Evolutionary conservation across 2,888 invertebrate genomes (phyloP).

Genomic region (Lymantria dispar): DNA sequence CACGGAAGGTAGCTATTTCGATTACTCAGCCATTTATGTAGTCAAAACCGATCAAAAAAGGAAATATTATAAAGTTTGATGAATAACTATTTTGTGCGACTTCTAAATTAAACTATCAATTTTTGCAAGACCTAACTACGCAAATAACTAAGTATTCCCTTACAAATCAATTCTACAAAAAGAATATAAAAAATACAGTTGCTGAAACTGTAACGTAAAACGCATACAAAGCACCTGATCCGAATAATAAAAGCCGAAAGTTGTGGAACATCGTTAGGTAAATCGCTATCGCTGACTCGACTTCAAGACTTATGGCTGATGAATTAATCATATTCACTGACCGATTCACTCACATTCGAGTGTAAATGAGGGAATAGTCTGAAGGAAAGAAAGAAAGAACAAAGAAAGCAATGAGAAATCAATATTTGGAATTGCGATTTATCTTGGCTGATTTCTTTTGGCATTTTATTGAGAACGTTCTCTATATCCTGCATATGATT

Average conservation of each 20-base stretch:
- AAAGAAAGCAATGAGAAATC: neutral
- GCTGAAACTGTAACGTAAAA: slow-evolving; percentile 5
- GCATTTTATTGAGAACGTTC: neutral
- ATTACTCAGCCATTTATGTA: no score
- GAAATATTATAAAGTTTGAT: no score
- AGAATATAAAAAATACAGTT: neutral
- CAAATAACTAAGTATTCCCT: neutral
- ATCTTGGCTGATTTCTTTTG: neutral
- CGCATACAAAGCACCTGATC: slow-evolving; percentile 24
- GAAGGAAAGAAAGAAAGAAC: slow-evolving; percentile 5
- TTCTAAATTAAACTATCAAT: no score
- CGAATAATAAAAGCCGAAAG: slow-evolving; percentile 11
- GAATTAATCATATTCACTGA: slow-evolving; percentile 34
- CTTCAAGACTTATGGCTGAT: slow-evolving; percentile 24
- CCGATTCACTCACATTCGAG: slow-evolving; percentile 19
- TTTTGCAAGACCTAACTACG: no score
- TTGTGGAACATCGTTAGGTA: slow-evolving; percentile 20
- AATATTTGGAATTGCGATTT: neutral
- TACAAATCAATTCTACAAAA: neutral
- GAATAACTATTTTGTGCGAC: no score
- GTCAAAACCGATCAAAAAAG: no score
- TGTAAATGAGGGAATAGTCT: slow-evolving; percentile 29
- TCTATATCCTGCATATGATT: no score
- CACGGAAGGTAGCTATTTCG: no score
- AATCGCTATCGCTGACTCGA: slow-evolving; percentile 27